Evolutionary conservation across 2,797 vertebrate genomes (phyloP).

Genomic region (Crocodylus rhombifer): DNA sequence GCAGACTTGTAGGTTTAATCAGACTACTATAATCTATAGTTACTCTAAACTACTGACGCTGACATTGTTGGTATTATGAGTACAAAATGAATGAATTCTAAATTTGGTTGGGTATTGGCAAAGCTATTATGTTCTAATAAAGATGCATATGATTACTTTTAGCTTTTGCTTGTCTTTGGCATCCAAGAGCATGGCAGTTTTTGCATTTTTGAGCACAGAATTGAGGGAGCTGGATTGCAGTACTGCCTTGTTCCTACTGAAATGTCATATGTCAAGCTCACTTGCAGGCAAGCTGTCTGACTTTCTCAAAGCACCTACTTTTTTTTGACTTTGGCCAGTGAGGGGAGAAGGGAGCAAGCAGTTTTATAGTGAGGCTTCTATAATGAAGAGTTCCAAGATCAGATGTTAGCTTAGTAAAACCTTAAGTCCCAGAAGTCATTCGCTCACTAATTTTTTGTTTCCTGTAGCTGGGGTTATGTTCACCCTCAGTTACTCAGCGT

Average conservation of each 20-base stretch:
- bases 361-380: neutral
- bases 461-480: conserved; percentile 93
- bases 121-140: neutral
- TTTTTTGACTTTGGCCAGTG: neutral
- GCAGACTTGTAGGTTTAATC: too few relatives aligned
- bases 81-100: neutral
- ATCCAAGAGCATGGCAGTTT: neutral
- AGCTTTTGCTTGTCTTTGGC: neutral
- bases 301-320: neutral
- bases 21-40: too few relatives aligned
- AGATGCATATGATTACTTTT: neutral
- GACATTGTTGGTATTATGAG: too few relatives aligned
- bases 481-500: conserved; percentile 95
- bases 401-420: fast-evolving
- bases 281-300: neutral
- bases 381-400: neutral
- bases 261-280: too few relatives aligned
- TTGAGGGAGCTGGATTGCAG: neutral
- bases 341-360: neutral
- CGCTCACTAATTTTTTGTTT: neutral
- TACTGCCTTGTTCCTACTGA: neutral
- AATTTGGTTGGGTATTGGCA: neutral
- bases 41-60: too few relatives aligned
- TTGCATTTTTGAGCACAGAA: neutral
- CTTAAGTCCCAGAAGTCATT: neutral